phyloP scores from a whole-genome alignment of 2,797 vertebrate species.

The Cynopterus sphinx region DNA sequence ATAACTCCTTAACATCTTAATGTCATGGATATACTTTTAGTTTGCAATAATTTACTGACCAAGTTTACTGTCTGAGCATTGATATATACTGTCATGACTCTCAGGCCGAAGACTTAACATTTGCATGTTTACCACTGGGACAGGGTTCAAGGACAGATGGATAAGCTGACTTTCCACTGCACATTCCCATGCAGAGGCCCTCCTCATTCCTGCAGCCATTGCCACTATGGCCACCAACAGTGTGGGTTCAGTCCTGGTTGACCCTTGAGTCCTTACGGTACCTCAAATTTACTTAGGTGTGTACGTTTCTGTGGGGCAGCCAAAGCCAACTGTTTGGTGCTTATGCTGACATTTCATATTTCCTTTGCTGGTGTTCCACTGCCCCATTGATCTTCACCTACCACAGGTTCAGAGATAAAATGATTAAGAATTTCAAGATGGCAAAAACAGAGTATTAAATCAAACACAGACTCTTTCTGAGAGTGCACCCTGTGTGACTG shows the following conservation, averaged over 20 bases:
- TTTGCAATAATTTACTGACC: background rate
- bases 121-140: background rate
- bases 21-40: background rate
- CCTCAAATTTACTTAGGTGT: background rate
- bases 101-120: background rate
- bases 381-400: background rate
- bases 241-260: background rate
- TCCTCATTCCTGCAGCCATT: background rate
- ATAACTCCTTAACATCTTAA: background rate
- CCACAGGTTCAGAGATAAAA: constrained; percentile 31
- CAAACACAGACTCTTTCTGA: background rate
- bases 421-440: background rate
- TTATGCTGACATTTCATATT: background rate
- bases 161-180: background rate
- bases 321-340: background rate
- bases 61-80: background rate
- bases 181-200: background rate
- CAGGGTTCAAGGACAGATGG: background rate
- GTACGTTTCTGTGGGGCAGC: background rate
- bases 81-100: background rate
- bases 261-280: background rate
- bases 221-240: background rate
- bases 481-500: background rate
- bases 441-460: background rate
- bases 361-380: background rate